Evolutionary conservation across 1,140 invertebrate species (phyloP).

Genomic region (Dinothrombium tinctorium): DNA sequence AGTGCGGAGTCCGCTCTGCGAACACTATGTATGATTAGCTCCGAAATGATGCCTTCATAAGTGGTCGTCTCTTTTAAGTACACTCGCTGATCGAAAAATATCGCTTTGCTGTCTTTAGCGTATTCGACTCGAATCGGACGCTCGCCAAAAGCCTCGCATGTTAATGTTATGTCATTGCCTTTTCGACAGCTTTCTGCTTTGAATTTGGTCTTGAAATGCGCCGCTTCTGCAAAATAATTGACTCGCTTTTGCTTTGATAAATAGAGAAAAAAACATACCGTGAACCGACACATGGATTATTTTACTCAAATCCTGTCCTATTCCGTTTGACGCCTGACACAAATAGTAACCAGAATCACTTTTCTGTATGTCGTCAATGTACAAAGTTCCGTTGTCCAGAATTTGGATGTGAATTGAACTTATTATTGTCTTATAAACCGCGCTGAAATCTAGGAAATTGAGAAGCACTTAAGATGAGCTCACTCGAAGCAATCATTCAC

Average conservation of each 20-base stretch:
- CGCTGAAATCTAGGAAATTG: not conserved
- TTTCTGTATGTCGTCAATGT: conserved; percentile 16
- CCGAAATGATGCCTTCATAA: conserved; percentile 7
- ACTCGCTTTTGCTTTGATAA: too few species aligned
- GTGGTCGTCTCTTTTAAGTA: conserved; percentile 1
- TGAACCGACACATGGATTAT: conserved; percentile 21
- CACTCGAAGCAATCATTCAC: not conserved
- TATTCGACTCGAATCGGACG: conserved; percentile 23
- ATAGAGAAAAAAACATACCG: conserved; percentile 16
- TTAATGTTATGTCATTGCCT: conserved; percentile 20
- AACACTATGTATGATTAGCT: conserved; percentile 20
- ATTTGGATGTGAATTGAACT: conserved; percentile 18
- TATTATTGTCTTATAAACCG: conserved; percentile 1
- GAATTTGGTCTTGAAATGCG: conserved; percentile 16
- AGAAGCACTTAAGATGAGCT: not conserved
- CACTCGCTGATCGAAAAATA: not conserved
- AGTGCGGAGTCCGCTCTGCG: conserved; percentile 22
- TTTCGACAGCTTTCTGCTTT: conserved; percentile 14
- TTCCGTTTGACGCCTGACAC: conserved; percentile 23
- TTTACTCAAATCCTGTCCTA: conserved; percentile 23
- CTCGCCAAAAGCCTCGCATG: conserved; percentile 24
- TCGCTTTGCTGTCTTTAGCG: conserved; percentile 16
- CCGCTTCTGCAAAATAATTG: conserved; percentile 13
- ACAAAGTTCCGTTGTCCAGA: conserved; percentile 19
- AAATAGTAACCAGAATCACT: conserved; percentile 23